Evolutionary conservation across 2,888 invertebrate species (phyloP), one percentile per base, ranked within the genome.

Genomic region (Lasioglossum lativentre): DNA sequence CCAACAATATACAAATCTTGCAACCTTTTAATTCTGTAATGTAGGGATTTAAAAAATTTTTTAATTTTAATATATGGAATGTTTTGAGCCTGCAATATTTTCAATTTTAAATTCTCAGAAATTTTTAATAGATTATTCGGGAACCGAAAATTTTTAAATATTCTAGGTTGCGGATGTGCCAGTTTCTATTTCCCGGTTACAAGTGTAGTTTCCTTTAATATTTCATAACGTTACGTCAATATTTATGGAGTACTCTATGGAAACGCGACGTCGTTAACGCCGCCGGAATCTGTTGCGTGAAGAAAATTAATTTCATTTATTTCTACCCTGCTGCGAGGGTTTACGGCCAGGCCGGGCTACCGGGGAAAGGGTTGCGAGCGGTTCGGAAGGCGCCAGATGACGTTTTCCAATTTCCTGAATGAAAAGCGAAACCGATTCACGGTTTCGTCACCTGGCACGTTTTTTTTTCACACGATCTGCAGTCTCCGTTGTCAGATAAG

Each of bases 391-490:
- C 84, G 79, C 90, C 94, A 94, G 94, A 94, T 94, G 94, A 94
- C 93, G 93, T 90, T 94, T 94, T 93, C 91, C 93, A 93, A 94
- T 94, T 94, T 94, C 91, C 93, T 92, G 91, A 92, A 93, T 92
- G 94, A 92, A 90, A 91, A 86, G 93, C 92, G 92, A 91, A 90
- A 93, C 94, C 92, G 93, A 94, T 92, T 90, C 88, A 84, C 88
- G 79, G 82, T 88, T 89, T 90, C 90, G 91, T 89, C 94, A 94
- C 93, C 94, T 94, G 94, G 94, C 87, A 73, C 83, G 75, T 30
- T 85, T 89, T 89, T 89, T 83, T 85, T 68, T 52, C 56, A 59
- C 45, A 82, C 63, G 83, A 75, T 75, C 66, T 38, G 52, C 45
- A 73, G 47, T 66, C 42, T 82, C 82, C 45, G 70, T 63, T 63